Evolutionary conservation across 1,140 invertebrate species (phyloP), one percentile per base, ranked within the genome.

Genomic region (Phenacoccus solenopsis): DNA sequence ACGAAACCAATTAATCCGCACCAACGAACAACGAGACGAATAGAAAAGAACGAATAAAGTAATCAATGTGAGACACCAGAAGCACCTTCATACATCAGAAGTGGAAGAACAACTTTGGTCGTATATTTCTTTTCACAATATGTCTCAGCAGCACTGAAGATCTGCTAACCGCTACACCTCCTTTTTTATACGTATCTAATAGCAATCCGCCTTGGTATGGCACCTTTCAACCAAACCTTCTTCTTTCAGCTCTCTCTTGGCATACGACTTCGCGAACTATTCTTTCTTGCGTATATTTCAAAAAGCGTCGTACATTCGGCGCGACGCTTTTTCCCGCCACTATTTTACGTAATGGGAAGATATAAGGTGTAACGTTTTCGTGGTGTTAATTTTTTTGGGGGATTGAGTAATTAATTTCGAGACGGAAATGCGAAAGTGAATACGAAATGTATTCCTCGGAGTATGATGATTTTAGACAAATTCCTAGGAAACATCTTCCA

Each of bases 41-140:
- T 64, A 64, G 59, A 64, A 64, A 25, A 64, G 59, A 64, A 64
- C 59, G 59, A 27, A 64, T 64, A 24, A 64, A 64, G 25, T 64
- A 64, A 64, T 64, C 59, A 27, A 64, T 22, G 59, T 64, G 16
- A 64, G 59, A 64, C 59, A 64, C 59, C 59, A 64, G 59, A 64
- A 64, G 59, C 59, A 64, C 59, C 59, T 64, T 64, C 59, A 64
- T 25, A 64, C 59, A 64, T 64, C 20, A 64, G 59, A 64, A 64
- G 59, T 64, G 25, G 59, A 64, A 64, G 59, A 64, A 64, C 59
- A 25, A 64, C 59, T 64, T 64, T 64, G 25, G 25, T 38, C 32
- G 32, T 64, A 24, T 64, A 64, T 64, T 24, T 25, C 59, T 64
- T 64, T 64, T 64, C 59, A 64, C 59, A 24, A 24, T 64, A 64